Evolutionary conservation across 2,888 invertebrate genomes (phyloP).

Genomic region (Chymomyza fuscimana): DNA sequence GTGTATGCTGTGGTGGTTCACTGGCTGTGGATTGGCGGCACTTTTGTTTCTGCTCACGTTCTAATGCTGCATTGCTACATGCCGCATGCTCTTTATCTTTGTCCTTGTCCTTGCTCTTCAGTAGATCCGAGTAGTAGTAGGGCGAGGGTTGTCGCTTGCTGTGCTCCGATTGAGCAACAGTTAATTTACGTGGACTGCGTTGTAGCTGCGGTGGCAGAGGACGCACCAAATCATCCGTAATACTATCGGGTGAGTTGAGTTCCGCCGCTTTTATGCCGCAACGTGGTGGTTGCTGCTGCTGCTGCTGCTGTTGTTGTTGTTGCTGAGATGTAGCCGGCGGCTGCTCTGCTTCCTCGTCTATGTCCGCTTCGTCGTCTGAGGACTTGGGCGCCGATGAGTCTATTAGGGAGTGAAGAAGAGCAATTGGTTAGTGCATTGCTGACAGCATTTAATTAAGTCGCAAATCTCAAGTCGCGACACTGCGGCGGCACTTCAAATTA

Average conservation of each 20-base stretch:
- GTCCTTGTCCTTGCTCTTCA: conserved; percentile 79
- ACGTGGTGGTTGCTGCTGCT: conserved; percentile 7
- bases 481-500: not conserved
- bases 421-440: conserved; percentile 9
- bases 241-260: conserved; percentile 86
- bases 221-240: conserved; percentile 81
- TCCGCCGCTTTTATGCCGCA: conserved; percentile 80
- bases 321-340: conserved; percentile 2
- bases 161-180: conserved; percentile 68
- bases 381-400: conserved; percentile 82
- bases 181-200: conserved; percentile 78
- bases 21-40: conserved; percentile 80
- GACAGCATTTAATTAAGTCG: conserved; percentile 40
- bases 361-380: conserved; percentile 81
- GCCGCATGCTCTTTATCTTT: conserved; percentile 29
- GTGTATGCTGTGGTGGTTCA: conserved; percentile 80
- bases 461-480: conserved; percentile 27
- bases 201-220: conserved; percentile 79
- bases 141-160: conserved; percentile 87
- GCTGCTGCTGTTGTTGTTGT: conserved; percentile 74
- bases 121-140: conserved; percentile 90
- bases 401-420: conserved; percentile 45
- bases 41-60: conserved; percentile 72
- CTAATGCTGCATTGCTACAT: conserved; percentile 23
- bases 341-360: conserved; percentile 58